Percentiles rank a stretch among this genome's conserved stretches.
These are phyloP conservation scores for Ophioninae sp. DNA, from an alignment of 2,888 invertebrate species.

Conservation along the genomic window DNA sequence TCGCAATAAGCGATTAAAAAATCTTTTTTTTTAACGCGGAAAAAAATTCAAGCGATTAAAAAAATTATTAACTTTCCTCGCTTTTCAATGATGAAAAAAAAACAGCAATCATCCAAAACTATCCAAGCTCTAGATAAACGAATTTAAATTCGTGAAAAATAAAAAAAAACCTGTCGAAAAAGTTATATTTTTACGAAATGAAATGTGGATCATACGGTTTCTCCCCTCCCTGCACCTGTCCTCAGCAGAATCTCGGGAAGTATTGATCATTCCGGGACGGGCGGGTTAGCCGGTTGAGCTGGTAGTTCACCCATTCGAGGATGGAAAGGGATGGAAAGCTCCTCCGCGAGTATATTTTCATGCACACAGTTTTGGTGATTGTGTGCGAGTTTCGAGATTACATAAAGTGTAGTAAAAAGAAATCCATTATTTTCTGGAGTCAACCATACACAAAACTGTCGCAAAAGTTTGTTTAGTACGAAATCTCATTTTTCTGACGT, in stretches of 20 bases:
- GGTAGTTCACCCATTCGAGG: slow-evolving; percentile 40
- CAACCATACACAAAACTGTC: too few species aligned
- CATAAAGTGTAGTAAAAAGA: background rate
- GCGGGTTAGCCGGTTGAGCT: slow-evolving; percentile 62
- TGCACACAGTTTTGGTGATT: background rate
- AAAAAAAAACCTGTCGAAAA: slow-evolving; percentile 40
- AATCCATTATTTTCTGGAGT: too few species aligned
- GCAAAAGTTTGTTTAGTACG: too few species aligned
- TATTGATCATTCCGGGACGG: slow-evolving; percentile 74
- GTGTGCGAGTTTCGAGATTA: background rate
- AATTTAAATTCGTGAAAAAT: slow-evolving; percentile 2
- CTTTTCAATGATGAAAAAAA: too few species aligned
- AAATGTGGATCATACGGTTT: slow-evolving; percentile 54
- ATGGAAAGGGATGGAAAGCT: slow-evolving; percentile 24
- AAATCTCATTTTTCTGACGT: too few species aligned
- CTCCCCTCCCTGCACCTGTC: slow-evolving; percentile 68
- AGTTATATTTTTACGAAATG: slow-evolving; percentile 54
- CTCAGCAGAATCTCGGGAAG: slow-evolving; percentile 71
- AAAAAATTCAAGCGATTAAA: too few species aligned
- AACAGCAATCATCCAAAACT: too few species aligned
- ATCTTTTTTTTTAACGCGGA: too few species aligned
- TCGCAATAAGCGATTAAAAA: too few species aligned
- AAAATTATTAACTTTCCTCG: too few species aligned
- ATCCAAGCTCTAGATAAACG: too few species aligned
- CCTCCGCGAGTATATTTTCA: slow-evolving; percentile 17